These are phyloP conservation scores for Pyrgus malvae DNA, from an alignment of 2,888 invertebrate genomes.

Conservation along the genomic window DNA sequence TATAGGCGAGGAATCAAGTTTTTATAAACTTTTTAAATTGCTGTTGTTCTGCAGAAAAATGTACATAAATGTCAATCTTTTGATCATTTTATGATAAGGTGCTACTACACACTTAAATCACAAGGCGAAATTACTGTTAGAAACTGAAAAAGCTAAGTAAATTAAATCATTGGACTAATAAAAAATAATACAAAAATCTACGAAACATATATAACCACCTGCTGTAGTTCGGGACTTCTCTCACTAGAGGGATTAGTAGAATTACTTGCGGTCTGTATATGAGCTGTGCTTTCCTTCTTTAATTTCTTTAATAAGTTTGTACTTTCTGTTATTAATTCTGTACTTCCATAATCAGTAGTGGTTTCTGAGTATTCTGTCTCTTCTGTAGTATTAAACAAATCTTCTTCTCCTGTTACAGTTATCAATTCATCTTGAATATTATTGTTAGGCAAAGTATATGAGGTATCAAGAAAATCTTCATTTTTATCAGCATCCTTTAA, in stretches of 20 bases:
- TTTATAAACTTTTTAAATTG: no score
- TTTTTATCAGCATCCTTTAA: no score
- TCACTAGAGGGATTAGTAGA: background rate
- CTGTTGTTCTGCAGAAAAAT: no score
- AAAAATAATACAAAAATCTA: background rate
- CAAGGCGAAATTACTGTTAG: no score
- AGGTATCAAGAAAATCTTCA: no score
- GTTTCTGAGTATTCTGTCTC: background rate
- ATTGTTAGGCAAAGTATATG: background rate
- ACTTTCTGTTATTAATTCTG: background rate
- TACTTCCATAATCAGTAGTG: conserved; percentile 2
- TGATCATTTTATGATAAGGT: no score
- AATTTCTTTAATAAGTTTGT: conserved; percentile 8
- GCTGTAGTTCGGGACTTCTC: conserved; percentile 3
- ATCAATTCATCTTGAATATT: background rate
- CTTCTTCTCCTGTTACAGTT: background rate
- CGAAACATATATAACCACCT: conserved; percentile 22
- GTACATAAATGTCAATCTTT: no score
- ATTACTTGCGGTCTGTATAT: background rate
- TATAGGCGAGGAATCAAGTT: no score
- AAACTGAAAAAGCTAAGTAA: no score
- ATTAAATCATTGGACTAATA: background rate
- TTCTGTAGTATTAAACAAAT: background rate
- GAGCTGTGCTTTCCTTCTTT: conserved; percentile 7
- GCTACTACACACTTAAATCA: no score